Percentiles rank a stretch among this genome's conserved stretches.
Conservation (phyloP, 2,797 vertebrate genomes). For the Eulemur rubriventer region DNA sequence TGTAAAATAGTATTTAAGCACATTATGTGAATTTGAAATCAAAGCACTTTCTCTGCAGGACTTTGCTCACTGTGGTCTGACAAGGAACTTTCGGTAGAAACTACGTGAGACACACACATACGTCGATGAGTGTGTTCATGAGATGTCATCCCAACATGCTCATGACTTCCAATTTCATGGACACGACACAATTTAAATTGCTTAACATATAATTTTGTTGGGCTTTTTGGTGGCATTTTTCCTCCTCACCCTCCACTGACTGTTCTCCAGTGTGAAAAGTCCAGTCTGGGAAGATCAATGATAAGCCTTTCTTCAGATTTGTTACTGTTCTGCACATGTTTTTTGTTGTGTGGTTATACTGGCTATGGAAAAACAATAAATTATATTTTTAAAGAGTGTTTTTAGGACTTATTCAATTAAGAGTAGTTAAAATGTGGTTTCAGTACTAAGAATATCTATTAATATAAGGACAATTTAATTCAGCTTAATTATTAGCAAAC, state of each 20-base stretch:
- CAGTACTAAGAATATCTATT: slow-evolving; percentile 52
- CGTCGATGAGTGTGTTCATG: too few relatives aligned
- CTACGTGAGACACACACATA: neutral
- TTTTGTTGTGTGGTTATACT: slow-evolving; percentile 61
- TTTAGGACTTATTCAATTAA: slow-evolving; percentile 51
- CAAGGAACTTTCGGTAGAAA: neutral
- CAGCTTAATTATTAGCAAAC: neutral
- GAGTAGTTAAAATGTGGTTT: slow-evolving; percentile 66
- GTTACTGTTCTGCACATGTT: slow-evolving; percentile 38
- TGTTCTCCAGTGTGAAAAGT: neutral
- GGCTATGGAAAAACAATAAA: slow-evolving; percentile 68
- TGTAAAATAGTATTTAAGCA: neutral
- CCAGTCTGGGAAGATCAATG: slow-evolving; percentile 34
- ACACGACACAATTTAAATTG: neutral
- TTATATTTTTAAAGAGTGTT: neutral
- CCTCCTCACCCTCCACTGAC: neutral
- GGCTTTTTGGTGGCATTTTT: neutral
- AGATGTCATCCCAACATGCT: rapidly evolving
- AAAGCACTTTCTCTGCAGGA: neutral
- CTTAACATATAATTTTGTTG: neutral
- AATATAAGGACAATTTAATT: slow-evolving; percentile 35
- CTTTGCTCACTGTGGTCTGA: neutral
- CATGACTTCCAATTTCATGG: neutral
- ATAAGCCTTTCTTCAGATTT: slow-evolving; percentile 43
- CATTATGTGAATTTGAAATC: neutral